Evolutionary conservation across 1,140 invertebrate species (phyloP).

Genomic region (Plectrocnemia conspersa): DNA sequence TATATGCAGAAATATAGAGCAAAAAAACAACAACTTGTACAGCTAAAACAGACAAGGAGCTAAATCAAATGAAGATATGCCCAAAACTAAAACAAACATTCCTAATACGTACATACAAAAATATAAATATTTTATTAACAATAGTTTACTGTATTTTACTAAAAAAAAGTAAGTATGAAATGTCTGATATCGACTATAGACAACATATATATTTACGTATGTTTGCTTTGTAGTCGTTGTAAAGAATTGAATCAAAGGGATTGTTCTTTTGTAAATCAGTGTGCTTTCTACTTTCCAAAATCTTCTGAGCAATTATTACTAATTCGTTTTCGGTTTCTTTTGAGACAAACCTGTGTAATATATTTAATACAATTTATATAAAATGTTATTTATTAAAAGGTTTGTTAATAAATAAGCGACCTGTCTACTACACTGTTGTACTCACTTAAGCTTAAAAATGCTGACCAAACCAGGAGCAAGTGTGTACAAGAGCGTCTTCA

Average conservation of each 20-base stretch:
- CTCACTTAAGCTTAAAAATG: slow-evolving; percentile 9
- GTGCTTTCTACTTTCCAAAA: background rate
- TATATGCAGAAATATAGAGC: too few relatives aligned
- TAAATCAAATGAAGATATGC: too few relatives aligned
- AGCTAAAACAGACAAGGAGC: too few relatives aligned
- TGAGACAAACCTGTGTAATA: slow-evolving; percentile 15
- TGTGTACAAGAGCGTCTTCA: slow-evolving; percentile 14
- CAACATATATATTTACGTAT: background rate
- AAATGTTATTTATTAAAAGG: too few relatives aligned
- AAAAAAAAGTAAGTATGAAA: background rate
- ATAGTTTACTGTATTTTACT: too few relatives aligned
- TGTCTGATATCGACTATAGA: background rate
- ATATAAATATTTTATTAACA: too few relatives aligned
- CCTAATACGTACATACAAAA: too few relatives aligned
- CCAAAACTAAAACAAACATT: too few relatives aligned
- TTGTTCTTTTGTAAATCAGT: slow-evolving; percentile 5
- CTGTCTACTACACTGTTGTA: too few relatives aligned
- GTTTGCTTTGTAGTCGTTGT: background rate
- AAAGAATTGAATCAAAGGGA: slow-evolving; percentile 8
- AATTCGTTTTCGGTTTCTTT: slow-evolving; percentile 1
- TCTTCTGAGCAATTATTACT: background rate
- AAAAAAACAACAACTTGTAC: too few relatives aligned
- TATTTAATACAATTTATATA: slow-evolving; percentile 6
- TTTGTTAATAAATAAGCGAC: background rate
- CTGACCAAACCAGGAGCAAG: slow-evolving; percentile 20